A percentile compares a stretch with the other conserved stretches of the same genome.
These are phyloP conservation scores for Arge pagana DNA, from an alignment of 2,888 invertebrate species.

Conservation along the genomic window DNA sequence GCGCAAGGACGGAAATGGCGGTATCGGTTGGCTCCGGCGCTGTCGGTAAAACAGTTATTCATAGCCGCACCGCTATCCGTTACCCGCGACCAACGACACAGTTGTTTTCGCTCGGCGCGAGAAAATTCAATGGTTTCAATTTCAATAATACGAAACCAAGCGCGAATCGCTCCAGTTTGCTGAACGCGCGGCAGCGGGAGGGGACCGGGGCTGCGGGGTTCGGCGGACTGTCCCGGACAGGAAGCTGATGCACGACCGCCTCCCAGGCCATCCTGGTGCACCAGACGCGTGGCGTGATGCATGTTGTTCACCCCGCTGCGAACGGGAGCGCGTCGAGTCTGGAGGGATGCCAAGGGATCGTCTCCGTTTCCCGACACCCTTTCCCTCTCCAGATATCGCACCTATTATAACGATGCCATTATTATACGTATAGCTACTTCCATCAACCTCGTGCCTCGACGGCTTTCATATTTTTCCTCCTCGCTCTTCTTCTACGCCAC, in stretches of 20 bases:
- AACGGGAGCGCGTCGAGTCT: conserved; percentile 31
- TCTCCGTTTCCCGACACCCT: conserved; percentile 39
- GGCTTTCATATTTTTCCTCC: conserved; percentile 9
- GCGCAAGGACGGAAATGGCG: too few relatives aligned
- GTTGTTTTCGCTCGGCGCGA: conserved; percentile 11
- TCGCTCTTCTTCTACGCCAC: conserved; percentile 17
- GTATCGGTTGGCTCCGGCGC: too few relatives aligned
- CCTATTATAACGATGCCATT: too few relatives aligned
- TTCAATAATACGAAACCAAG: conserved; percentile 17
- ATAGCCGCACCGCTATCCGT: too few relatives aligned
- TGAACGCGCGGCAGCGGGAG: conserved; percentile 8
- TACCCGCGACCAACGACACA: conserved; percentile 4
- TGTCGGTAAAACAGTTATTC: too few relatives aligned
- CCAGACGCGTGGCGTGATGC: conserved; percentile 48
- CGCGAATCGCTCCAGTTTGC: conserved; percentile 13
- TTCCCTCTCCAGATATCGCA: conserved; percentile 19
- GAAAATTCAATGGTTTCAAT: conserved; percentile 23
- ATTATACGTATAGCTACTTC: conserved; percentile 22
- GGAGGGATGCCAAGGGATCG: conserved; percentile 46
- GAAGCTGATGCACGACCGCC: conserved; percentile 41
- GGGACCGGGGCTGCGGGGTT: conserved; percentile 17
- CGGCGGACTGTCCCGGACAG: conserved; percentile 39
- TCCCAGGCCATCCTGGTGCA: conserved; percentile 40
- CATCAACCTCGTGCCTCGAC: conserved; percentile 20
- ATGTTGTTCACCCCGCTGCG: conserved; percentile 34